Evolutionary conservation across 1,140 invertebrate genomes (phyloP), one percentile per base, ranked within the genome.

Genomic region (Zeugodacus cucurbitae): DNA sequence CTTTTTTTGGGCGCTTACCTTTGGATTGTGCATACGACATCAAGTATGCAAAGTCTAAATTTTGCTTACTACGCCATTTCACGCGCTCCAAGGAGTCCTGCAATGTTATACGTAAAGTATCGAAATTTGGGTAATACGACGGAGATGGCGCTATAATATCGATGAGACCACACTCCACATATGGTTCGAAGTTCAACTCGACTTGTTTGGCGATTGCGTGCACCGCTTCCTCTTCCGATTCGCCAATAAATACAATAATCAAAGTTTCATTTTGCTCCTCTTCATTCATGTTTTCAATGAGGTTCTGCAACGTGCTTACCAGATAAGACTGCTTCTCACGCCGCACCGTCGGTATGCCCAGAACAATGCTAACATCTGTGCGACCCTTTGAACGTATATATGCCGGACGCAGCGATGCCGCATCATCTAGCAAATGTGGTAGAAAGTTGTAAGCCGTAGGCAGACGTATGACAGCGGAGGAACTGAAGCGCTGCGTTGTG

Each of bases 51-150:
- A 97, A 98, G 93, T 99, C 98, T 67, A 99, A 98, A 94, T 99
- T 99, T 94, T 99, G 98, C 92, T 99, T 99, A 2, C 98, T 98
- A 78, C 98, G 94, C 98, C 98, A 99, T 89, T 96, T 95, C 0
- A 99, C 97, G 41, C 98, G 95, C 91, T 99, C 98, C 88, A 96
- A 94, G 5, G 97, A 95, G 94, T 99, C 98, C 0, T 98, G 98
- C 5, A 99, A 94, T 1, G 97, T 98, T 34, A 96, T 94, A 22
- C 95, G 95, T 41, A 98, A 90, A 59, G 95, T 95, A 54, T 97
- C 94, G 87, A 99, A 95, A 93, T 99, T 96, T 0, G 98, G 98
- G 94, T 99, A 99, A 92, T 97, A 99, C 1, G 96, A 95, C 0
- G 96, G 90, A 3, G 97, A 96, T 1, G 98, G 98, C 3, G 97